Percentiles rank a stretch among this genome's conserved stretches.
These are phyloP conservation scores for Anarhynchus alexandrinus DNA, from an alignment of 2,113 vertebrate species.

Conservation along the genomic window DNA sequence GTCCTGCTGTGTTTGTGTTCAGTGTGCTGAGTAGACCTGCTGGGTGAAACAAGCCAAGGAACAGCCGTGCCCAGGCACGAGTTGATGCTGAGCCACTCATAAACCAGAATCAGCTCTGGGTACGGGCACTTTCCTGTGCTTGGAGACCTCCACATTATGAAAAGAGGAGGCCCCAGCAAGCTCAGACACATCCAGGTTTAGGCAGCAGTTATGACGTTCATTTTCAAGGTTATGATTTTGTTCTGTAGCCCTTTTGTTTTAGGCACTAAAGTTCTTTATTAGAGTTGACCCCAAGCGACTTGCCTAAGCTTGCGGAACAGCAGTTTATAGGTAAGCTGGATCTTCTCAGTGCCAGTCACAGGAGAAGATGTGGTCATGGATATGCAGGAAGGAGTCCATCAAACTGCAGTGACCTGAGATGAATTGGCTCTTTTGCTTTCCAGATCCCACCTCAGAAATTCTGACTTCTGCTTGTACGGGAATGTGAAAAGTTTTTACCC, in stretches of 20 bases:
- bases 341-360: not conserved
- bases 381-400: not conserved
- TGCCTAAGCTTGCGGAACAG: not conserved
- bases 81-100: not conserved
- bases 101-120: not conserved
- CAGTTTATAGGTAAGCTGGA: not conserved
- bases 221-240: not conserved
- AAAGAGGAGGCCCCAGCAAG: accelerated
- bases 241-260: not conserved
- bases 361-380: not conserved
- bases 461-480: not conserved
- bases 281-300: not conserved
- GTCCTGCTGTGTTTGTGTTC: not conserved
- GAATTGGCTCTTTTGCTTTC: not conserved
- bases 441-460: not conserved
- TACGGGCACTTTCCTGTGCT: not conserved
- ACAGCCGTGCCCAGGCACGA: not conserved
- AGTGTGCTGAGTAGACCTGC: not conserved
- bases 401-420: not conserved
- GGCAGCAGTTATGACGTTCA: not conserved
- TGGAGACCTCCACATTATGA: not conserved
- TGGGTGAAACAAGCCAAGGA: not conserved
- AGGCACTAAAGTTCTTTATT: not conserved
- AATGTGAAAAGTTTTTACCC: not conserved
- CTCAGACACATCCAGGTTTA: not conserved